Evolutionary conservation across 2,888 invertebrate species (phyloP).

Genomic region (Mantis religiosa): DNA sequence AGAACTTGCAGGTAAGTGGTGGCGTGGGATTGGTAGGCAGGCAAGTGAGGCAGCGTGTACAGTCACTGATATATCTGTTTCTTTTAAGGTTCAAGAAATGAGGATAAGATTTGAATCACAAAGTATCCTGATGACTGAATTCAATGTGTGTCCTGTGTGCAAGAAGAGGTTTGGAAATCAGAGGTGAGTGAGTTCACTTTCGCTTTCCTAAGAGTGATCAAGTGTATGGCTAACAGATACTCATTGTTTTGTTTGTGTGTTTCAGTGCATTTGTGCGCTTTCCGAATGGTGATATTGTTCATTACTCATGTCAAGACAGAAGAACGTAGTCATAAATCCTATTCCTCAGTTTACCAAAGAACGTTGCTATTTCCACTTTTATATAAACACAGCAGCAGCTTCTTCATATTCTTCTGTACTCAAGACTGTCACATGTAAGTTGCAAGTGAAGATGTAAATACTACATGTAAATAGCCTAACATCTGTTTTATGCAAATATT

Average conservation of each 20-base stretch:
- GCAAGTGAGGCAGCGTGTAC: too few relatives aligned
- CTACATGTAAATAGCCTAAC: background rate
- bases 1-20: slow-evolving; percentile 67
- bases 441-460: background rate
- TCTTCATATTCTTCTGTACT: background rate
- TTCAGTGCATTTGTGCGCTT: slow-evolving; percentile 86
- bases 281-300: slow-evolving; percentile 87
- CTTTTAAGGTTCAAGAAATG: slow-evolving; percentile 65
- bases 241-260: slow-evolving; percentile 34
- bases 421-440: background rate
- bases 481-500: background rate
- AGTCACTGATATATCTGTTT: background rate
- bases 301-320: slow-evolving; percentile 76
- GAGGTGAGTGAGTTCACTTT: slow-evolving; percentile 53
- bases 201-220: too few relatives aligned
- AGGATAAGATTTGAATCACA: slow-evolving; percentile 77
- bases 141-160: slow-evolving; percentile 86
- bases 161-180: slow-evolving; percentile 90
- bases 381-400: background rate
- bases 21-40: too few relatives aligned
- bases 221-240: too few relatives aligned
- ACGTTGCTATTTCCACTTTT: background rate
- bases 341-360: background rate
- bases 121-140: slow-evolving; percentile 78
- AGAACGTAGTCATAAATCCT: slow-evolving; percentile 12